Conservation (phyloP, 1,140 invertebrate genomes). For the Bombus soroeensis region DNA sequence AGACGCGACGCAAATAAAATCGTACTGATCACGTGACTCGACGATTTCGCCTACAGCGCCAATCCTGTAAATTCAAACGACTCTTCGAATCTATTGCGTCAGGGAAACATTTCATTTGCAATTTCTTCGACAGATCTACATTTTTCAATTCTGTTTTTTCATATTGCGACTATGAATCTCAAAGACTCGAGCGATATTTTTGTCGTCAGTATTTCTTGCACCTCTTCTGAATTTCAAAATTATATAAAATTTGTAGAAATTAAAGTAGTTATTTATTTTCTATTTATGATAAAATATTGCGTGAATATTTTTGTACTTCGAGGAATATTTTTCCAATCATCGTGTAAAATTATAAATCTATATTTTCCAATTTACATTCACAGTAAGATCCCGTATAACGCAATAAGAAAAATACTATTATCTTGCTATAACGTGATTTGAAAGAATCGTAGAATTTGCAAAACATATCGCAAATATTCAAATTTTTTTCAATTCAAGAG, state of each 20-base stretch:
- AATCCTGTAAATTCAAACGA: not conserved
- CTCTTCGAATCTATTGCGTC: not conserved
- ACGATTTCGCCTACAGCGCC: not conserved
- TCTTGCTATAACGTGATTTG: too few species aligned
- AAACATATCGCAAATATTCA: not conserved
- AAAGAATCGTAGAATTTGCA: too few species aligned
- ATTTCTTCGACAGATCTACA: not conserved
- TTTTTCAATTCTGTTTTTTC: not conserved
- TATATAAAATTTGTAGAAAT: too few species aligned
- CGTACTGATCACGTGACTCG: not conserved
- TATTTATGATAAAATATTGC: not conserved
- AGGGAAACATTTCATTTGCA: not conserved
- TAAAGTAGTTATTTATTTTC: too few species aligned
- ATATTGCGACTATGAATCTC: too few species aligned
- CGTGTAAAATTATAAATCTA: not conserved
- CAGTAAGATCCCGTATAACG: too few species aligned
- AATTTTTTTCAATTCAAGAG: not conserved
- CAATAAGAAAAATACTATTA: too few species aligned
- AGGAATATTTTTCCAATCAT: not conserved
- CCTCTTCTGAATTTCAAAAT: too few species aligned
- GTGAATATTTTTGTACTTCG: not conserved
- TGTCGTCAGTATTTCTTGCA: too few species aligned
- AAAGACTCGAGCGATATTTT: too few species aligned
- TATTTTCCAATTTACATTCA: not conserved
- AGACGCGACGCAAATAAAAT: not conserved